These are phyloP conservation scores for Eueides isabella DNA, from an alignment of 1,140 invertebrate species.

Conservation along the genomic window DNA sequence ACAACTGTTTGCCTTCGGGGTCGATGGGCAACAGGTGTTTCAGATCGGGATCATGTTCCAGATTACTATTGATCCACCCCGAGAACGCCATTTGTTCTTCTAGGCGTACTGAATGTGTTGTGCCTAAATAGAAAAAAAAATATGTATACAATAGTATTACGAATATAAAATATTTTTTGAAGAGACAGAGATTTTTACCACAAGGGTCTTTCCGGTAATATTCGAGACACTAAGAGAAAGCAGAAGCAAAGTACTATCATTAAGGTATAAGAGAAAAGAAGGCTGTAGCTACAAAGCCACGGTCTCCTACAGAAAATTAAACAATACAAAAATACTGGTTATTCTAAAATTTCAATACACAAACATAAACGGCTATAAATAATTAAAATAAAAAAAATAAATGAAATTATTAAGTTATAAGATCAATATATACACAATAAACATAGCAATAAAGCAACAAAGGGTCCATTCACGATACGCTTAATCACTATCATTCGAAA, in stretches of 20 bases:
- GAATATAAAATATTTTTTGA: too few relatives aligned
- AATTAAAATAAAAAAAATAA: neutral
- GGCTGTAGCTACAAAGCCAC: too few relatives aligned
- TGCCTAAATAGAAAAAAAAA: slow-evolving; percentile 77
- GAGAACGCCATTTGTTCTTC: slow-evolving; percentile 99
- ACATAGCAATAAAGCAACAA: slow-evolving; percentile 1
- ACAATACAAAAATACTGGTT: too few relatives aligned
- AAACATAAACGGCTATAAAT: too few relatives aligned
- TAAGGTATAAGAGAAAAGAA: too few relatives aligned
- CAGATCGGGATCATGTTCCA: slow-evolving; percentile 94
- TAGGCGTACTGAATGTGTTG: slow-evolving; percentile 95
- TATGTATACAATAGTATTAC: too few relatives aligned
- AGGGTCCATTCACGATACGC: neutral
- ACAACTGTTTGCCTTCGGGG: slow-evolving; percentile 93
- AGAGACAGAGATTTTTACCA: too few relatives aligned
- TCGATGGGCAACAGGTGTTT: slow-evolving; percentile 96
- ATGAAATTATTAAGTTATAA: neutral
- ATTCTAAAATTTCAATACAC: too few relatives aligned
- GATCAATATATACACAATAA: neutral
- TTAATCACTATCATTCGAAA: slow-evolving; percentile 25
- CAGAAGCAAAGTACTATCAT: too few relatives aligned
- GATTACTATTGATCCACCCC: slow-evolving; percentile 98
- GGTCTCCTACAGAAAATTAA: too few relatives aligned
- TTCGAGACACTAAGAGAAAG: too few relatives aligned
- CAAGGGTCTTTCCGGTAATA: too few relatives aligned